Conservation (phyloP, 1,140 invertebrate genomes). For the Araneus ventricosus region DNA sequence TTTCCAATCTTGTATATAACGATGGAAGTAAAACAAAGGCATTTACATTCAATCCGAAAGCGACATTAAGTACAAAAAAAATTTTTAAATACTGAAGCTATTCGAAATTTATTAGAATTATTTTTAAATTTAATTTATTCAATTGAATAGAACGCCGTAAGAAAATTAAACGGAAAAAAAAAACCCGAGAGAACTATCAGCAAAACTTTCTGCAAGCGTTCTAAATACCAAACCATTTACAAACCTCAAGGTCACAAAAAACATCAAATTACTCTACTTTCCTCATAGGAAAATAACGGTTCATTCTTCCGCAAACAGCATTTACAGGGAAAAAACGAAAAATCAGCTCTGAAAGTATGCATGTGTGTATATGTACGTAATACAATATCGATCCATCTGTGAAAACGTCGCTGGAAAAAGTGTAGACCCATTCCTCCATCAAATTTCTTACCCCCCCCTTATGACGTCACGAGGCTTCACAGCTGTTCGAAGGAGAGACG, state of each 20-base stretch:
- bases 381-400: conserved; percentile 15
- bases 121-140: no score
- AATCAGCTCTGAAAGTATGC: not conserved
- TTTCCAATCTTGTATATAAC: no score
- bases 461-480: conserved; percentile 35
- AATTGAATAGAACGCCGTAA: not conserved
- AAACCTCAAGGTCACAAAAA: conserved; percentile 6
- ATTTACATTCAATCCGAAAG: no score
- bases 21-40: no score
- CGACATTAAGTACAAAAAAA: no score
- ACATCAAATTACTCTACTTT: conserved; percentile 15
- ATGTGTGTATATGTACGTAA: not conserved
- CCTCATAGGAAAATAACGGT: conserved; percentile 19
- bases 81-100: no score
- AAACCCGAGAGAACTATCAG: not conserved
- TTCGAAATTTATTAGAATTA: no score
- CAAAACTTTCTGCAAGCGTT: not conserved
- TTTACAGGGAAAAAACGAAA: not conserved
- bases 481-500: conserved; percentile 16
- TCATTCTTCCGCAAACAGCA: not conserved
- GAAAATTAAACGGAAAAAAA: not conserved
- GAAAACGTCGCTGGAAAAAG: not conserved
- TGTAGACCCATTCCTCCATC: not conserved
- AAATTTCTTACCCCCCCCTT: not conserved
- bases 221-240: conserved; percentile 15